Evolutionary conservation across 2,113 vertebrate genomes (phyloP).

Genomic region (Mesembrinibis cayennensis): DNA sequence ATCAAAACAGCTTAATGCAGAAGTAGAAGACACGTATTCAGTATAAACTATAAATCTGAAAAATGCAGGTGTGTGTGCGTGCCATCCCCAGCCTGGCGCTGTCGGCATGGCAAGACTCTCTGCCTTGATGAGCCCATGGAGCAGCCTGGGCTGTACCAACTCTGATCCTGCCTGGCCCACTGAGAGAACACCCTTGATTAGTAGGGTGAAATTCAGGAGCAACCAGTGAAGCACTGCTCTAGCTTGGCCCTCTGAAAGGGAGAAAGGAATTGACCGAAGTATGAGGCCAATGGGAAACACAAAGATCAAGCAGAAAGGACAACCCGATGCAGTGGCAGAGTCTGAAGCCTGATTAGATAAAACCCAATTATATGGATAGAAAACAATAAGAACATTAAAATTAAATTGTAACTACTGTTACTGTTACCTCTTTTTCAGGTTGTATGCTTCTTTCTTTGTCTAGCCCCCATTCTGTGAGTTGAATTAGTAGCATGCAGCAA

Average conservation of each 20-base stretch:
- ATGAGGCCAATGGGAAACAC: rapidly evolving
- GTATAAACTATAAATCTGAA: background rate
- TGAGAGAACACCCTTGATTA: too few relatives aligned
- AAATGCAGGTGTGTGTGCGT: background rate
- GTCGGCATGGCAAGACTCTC: rapidly evolving
- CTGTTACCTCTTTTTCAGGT: background rate
- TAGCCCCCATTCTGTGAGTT: background rate
- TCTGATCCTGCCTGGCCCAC: background rate
- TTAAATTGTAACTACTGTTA: background rate
- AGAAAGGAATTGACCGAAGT: background rate
- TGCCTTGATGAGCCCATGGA: background rate
- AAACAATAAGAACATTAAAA: background rate
- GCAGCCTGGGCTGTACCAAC: background rate
- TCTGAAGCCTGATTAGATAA: background rate
- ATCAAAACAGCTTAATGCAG: background rate
- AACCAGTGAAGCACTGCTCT: background rate
- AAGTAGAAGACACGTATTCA: rapidly evolving
- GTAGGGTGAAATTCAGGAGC: background rate
- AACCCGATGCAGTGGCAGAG: background rate
- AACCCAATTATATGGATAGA: background rate
- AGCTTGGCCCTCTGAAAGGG: background rate
- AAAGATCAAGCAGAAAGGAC: background rate
- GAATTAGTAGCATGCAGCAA: background rate
- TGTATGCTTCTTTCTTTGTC: background rate
- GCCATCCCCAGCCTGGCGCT: background rate